A percentile compares a stretch with the other conserved stretches of the same genome.
phyloP scores from a whole-genome alignment of 2,113 vertebrate genomes.

The Anoplopoma fimbria region DNA sequence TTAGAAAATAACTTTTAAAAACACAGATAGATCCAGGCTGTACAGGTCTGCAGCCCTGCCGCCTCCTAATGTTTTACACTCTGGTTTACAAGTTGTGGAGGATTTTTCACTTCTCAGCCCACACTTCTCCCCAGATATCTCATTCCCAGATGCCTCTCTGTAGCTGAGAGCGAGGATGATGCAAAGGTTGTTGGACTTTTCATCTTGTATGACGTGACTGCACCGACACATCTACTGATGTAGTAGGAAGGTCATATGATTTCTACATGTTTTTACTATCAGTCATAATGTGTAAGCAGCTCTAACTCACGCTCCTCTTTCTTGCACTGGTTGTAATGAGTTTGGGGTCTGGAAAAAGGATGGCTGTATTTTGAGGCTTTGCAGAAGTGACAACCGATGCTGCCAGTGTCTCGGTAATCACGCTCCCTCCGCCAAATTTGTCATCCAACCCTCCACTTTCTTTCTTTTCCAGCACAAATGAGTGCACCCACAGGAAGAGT shows the following conservation, averaged over 20 bases:
- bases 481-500: slow-evolving; percentile 42
- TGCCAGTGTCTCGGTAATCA: slow-evolving; percentile 68
- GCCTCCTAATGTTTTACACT: slow-evolving; percentile 7
- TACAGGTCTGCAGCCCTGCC: not conserved
- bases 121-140: slow-evolving; percentile 51
- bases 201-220: slow-evolving; percentile 63
- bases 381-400: slow-evolving; percentile 46
- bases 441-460: slow-evolving; percentile 61
- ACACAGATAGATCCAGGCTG: not conserved
- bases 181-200: slow-evolving; percentile 76
- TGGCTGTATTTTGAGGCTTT: slow-evolving; percentile 48
- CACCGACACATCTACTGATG: slow-evolving; percentile 25
- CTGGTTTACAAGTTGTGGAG: slow-evolving; percentile 27
- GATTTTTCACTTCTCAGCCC: slow-evolving; percentile 38
- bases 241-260: slow-evolving; percentile 63
- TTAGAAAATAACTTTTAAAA: not conserved
- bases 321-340: slow-evolving; percentile 19
- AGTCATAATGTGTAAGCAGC: slow-evolving; percentile 52
- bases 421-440: slow-evolving; percentile 66
- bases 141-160: slow-evolving; percentile 56
- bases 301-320: slow-evolving; percentile 30
- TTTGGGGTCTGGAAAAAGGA: slow-evolving; percentile 33
- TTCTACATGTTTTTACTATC: slow-evolving; percentile 36
- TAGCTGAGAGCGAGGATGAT: slow-evolving; percentile 67
- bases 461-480: slow-evolving; percentile 54